These are phyloP conservation scores for Poeciliopsis presidionis DNA, from an alignment of 2,797 vertebrate species.

Conservation along the genomic window DNA sequence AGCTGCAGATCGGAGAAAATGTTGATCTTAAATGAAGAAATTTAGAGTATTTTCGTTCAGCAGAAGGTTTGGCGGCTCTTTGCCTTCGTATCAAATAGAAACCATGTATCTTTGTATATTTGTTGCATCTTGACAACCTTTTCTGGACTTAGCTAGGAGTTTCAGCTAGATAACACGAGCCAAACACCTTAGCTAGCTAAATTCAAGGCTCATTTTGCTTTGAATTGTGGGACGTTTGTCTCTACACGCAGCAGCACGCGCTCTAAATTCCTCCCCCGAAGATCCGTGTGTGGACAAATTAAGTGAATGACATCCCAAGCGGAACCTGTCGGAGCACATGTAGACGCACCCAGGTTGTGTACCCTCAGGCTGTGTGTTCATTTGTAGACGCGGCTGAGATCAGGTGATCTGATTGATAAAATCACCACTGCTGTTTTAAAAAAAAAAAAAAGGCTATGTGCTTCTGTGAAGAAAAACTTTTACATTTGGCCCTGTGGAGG, in stretches of 20 bases:
- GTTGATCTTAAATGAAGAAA: neutral
- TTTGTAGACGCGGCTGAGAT: neutral
- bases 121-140: neutral
- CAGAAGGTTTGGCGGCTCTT: neutral
- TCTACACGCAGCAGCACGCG: slow-evolving; percentile 40
- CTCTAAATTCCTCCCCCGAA: slow-evolving; percentile 48
- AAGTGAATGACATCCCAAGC: slow-evolving; percentile 3
- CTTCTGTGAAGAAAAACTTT: no score
- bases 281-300: slow-evolving; percentile 36
- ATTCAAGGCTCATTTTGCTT: neutral
- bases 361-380: slow-evolving; percentile 10
- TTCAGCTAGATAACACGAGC: no score
- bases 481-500: no score
- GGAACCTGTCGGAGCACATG: slow-evolving; percentile 18
- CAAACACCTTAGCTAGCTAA: neutral
- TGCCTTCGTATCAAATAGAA: neutral
- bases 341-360: slow-evolving; percentile 33
- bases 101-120: neutral
- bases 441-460: no score
- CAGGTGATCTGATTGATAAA: neutral
- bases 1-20: neutral
- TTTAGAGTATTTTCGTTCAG: neutral
- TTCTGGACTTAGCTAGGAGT: neutral
- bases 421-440: neutral
- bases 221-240: neutral